Percentiles rank a stretch among this genome's conserved stretches.
Evolutionary conservation across 2,797 vertebrate species (phyloP).

Genomic region (Melanotaenia pygmaea): DNA sequence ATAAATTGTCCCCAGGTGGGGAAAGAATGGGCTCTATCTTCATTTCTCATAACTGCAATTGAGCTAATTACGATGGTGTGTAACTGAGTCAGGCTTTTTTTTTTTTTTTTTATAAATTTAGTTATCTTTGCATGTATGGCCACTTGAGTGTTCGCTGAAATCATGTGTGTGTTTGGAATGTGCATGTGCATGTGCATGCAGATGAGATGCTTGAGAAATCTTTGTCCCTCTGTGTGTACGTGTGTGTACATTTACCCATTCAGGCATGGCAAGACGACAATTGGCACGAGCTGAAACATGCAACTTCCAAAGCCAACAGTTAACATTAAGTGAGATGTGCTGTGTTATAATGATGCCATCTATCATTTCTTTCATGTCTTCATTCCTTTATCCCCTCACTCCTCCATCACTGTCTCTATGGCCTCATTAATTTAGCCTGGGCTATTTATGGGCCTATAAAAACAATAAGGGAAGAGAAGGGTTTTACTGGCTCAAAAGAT

Average conservation of each 20-base stretch:
- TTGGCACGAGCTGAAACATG: slow-evolving; percentile 61
- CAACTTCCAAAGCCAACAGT: slow-evolving; percentile 78
- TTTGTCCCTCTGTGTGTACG: slow-evolving; percentile 33
- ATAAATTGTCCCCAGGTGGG: slow-evolving; percentile 83
- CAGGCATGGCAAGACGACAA: slow-evolving; percentile 37
- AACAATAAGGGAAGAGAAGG: slow-evolving; percentile 74
- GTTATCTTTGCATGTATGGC: slow-evolving; percentile 7
- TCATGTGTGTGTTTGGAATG: not conserved
- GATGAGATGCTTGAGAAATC: slow-evolving; percentile 35
- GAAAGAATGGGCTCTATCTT: slow-evolving; percentile 75
- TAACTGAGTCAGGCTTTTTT: slow-evolving; percentile 38
- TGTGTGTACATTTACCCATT: slow-evolving; percentile 42
- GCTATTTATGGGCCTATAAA: slow-evolving; percentile 79
- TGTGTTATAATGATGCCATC: slow-evolving; percentile 80
- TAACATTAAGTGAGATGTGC: slow-evolving; percentile 79
- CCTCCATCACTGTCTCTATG: slow-evolving; percentile 73
- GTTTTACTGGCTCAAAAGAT: slow-evolving; percentile 63
- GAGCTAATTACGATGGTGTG: slow-evolving; percentile 76
- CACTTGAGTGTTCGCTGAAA: slow-evolving; percentile 22
- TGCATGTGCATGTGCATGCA: not conserved
- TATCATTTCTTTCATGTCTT: slow-evolving; percentile 79
- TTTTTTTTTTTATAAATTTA: not conserved
- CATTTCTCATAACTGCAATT: slow-evolving; percentile 77
- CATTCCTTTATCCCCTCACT: slow-evolving; percentile 72
- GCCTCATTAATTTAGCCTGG: slow-evolving; percentile 78